Evolutionary conservation across 2,113 vertebrate species (phyloP).

Genomic region (Clarias batrachus): DNA sequence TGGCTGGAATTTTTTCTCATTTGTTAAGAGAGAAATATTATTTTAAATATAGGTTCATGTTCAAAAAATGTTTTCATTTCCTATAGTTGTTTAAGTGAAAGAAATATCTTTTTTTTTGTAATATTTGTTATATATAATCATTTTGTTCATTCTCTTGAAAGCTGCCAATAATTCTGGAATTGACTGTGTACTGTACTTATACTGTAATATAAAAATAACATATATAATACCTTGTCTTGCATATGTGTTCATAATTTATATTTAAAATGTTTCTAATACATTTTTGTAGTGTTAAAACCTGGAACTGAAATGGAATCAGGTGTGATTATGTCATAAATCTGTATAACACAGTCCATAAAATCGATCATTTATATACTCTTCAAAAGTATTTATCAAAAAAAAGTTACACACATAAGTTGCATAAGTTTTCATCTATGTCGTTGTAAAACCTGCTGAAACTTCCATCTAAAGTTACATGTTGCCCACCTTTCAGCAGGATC

Average conservation of each 20-base stretch:
- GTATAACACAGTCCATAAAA: neutral
- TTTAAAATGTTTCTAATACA: neutral
- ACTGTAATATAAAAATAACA: neutral
- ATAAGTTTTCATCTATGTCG: neutral
- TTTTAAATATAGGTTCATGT: neutral
- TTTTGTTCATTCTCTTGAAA: neutral
- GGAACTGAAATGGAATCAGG: neutral
- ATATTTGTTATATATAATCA: neutral
- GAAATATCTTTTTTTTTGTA: neutral
- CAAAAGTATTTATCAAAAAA: neutral
- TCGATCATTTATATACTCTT: neutral
- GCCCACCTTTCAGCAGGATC: neutral
- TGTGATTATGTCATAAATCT: neutral
- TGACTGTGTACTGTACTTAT: conserved; percentile 10
- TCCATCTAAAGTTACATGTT: neutral
- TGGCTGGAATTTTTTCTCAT: neutral
- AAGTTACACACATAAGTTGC: neutral
- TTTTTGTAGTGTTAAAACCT: neutral
- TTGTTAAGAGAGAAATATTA: neutral
- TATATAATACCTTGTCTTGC: neutral
- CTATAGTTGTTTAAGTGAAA: neutral
- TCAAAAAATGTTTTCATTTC: neutral
- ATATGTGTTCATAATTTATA: neutral
- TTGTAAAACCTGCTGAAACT: neutral
- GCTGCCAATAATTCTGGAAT: neutral